Base-by-base conservation (phyloP, 2,888 invertebrate genomes). In the Acleris emargana region DNA sequence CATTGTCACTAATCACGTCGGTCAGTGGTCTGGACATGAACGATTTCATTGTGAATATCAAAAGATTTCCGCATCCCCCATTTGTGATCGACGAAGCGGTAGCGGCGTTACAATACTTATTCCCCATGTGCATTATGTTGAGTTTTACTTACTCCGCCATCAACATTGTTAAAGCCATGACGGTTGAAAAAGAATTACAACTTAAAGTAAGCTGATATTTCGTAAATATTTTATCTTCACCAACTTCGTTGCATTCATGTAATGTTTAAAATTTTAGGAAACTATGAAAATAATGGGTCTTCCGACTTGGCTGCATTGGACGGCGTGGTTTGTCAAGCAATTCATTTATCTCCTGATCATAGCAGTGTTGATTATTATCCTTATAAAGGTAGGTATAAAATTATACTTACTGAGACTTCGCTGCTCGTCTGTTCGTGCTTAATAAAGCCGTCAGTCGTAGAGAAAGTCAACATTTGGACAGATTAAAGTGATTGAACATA, bases 261-360 rank as follows among this genome's bases (percentile, higher is more conserved):
- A 4, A 17, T 11, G 17, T 17, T 49, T 18, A 13, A 64, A 69
- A 25, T 81, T 84, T 70, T 86, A 97, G 96, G 97, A 98, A 93
- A 95, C 97, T 0, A 96, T 98, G 97, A 97, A 97, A 91, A 97
- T 98, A 87, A 97, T 97, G 96, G 98, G 98, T 2, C 87, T 98
- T 32, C 94, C 95, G 43, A 95, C 95, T 59, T 97, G 96, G 95
- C 87, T 97, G 71, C 96, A 97, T 77, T 98, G 98, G 97, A 82
- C 94, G 0, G 97, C 97, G 2, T 97, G 97, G 97, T 97, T 97
- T 83, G 89, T 95, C 51, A 96, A 97, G 79, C 95, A 96, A 63
- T 94, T 97, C 71, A 72, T 95, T 4, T 95, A 95, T 77, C 90
- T 96, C 62, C 72, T 95, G 1, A 79, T 96, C 47, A 94, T 95